A percentile compares a stretch with the other conserved stretches of the same genome.
phyloP scores from a whole-genome alignment of 30 jellyfish, hydroid and myxozoan species.

The Aurelia aurita complex sp. Pacific region DNA sequence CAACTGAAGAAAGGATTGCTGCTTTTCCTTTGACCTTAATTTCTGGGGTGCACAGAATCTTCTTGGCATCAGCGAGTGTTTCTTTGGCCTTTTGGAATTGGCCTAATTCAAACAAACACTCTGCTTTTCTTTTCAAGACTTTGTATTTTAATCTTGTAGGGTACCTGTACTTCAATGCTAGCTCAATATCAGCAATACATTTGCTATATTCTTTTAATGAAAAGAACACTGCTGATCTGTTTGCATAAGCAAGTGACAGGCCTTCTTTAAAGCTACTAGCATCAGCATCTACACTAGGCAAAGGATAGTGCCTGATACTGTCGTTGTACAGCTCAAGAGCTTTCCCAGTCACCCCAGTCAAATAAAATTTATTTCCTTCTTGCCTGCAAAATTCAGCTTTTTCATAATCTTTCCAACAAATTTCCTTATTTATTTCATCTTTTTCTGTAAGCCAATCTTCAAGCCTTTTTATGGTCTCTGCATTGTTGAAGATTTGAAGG shows the following conservation, averaged over 20 bases:
- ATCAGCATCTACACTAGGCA: not conserved
- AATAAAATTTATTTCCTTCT: conserved; percentile 71
- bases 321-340: conserved; percentile 81
- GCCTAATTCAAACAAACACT: conserved; percentile 31
- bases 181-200: conserved; percentile 76
- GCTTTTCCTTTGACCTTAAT: not conserved
- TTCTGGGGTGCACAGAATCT: not conserved
- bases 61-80: conserved; percentile 17
- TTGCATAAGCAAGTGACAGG: conserved; percentile 73
- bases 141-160: conserved; percentile 45
- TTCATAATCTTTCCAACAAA: conserved; percentile 30
- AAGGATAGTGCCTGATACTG: conserved; percentile 51
- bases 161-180: conserved; percentile 53
- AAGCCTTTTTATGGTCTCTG: not conserved
- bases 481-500: not conserved
- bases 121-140: conserved; percentile 57
- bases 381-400: conserved; percentile 39
- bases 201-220: conserved; percentile 23
- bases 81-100: conserved; percentile 25
- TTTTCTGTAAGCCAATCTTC: conserved; percentile 2
- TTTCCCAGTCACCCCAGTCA: conserved; percentile 34
- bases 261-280: not conserved
- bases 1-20: not conserved
- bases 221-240: conserved; percentile 93
- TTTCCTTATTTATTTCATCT: not conserved